These are phyloP conservation scores for Trachurus trachurus DNA, from an alignment of 2,797 vertebrate genomes.

Conservation along the genomic window DNA sequence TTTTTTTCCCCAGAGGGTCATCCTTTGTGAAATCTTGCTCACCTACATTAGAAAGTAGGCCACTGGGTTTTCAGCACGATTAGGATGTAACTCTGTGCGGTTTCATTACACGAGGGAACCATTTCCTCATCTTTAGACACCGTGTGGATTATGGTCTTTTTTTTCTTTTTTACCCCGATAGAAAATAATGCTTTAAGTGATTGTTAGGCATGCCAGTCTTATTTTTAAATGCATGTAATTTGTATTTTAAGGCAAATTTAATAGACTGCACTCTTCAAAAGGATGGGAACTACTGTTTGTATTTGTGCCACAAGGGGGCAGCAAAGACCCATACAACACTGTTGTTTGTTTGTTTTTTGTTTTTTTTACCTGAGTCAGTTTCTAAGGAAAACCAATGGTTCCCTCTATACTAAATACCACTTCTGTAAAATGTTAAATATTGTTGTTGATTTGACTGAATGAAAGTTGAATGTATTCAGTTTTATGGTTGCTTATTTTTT, in stretches of 20 bases:
- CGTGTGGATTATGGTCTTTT: neutral
- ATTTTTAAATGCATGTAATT: too few relatives aligned
- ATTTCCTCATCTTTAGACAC: neutral
- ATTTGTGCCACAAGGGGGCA: slow-evolving; percentile 57
- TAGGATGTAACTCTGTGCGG: neutral
- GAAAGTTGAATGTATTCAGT: slow-evolving; percentile 23
- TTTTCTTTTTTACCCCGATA: neutral
- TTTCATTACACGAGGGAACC: neutral
- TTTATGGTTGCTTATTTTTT: slow-evolving; percentile 3
- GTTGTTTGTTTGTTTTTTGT: too few relatives aligned
- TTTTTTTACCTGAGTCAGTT: neutral
- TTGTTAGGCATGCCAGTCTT: neutral
- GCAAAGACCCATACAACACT: slow-evolving; percentile 44
- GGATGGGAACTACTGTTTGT: too few relatives aligned
- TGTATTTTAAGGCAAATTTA: too few relatives aligned
- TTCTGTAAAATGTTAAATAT: neutral
- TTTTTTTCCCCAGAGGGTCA: neutral
- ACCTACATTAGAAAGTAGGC: neutral
- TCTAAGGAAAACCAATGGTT: neutral
- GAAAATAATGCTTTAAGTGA: neutral
- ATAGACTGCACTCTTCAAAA: too few relatives aligned
- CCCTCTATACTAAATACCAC: neutral
- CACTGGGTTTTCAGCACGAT: neutral
- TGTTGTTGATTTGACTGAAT: slow-evolving; percentile 18
- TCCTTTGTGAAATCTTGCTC: neutral